These are phyloP conservation scores for Tupiocoris notatus DNA, from an alignment of 2,888 invertebrate species.

Conservation along the genomic window DNA sequence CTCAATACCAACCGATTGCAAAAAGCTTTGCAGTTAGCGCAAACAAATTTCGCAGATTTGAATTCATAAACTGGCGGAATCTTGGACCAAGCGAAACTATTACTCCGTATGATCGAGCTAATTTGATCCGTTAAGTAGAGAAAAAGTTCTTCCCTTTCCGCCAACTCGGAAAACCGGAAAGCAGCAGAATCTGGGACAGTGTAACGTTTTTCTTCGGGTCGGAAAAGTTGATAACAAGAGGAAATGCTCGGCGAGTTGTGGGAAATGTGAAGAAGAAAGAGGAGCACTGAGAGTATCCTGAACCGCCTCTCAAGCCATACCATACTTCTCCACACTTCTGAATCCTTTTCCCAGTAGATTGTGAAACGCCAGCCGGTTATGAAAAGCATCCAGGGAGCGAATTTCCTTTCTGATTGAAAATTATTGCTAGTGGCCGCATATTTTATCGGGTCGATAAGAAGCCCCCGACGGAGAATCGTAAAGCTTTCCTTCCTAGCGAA, in stretches of 20 bases:
- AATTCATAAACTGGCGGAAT: too few species aligned
- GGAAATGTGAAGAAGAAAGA: neutral
- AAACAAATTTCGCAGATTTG: too few species aligned
- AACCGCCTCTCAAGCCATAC: neutral
- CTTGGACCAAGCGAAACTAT: too few species aligned
- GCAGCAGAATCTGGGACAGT: neutral
- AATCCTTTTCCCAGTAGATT: neutral
- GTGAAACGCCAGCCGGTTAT: neutral
- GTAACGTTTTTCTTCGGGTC: neutral
- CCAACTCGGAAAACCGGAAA: neutral
- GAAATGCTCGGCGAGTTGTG: too few species aligned
- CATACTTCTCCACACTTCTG: neutral
- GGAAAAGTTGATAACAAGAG: neutral
- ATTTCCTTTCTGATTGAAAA: constrained; percentile 17
- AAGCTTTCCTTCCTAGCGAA: neutral
- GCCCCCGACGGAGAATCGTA: neutral
- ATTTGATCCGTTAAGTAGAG: neutral
- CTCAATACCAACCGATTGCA: too few species aligned
- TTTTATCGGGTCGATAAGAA: constrained; percentile 24
- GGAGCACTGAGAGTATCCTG: neutral
- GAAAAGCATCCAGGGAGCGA: neutral
- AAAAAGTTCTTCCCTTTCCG: neutral
- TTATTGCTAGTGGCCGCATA: constrained; percentile 17
- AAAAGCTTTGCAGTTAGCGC: too few species aligned
- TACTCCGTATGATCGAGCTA: too few species aligned